phyloP scores from a whole-genome alignment of 2,113 vertebrate genomes.

The Hippocampus mohnikei region DNA sequence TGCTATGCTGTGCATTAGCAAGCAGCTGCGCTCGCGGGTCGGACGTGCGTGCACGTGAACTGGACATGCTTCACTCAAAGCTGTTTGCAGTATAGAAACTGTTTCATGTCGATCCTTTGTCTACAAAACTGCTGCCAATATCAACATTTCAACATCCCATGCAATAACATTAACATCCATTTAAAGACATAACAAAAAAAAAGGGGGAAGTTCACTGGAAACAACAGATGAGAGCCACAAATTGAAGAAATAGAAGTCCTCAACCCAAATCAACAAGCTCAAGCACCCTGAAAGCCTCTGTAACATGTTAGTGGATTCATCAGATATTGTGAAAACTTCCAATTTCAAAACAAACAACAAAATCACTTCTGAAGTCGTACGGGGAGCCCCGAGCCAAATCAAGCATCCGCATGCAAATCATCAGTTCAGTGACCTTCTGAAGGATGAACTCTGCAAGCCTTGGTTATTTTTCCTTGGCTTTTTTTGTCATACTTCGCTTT shows the following conservation, averaged over 20 bases:
- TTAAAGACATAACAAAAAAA: neutral
- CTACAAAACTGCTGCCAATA: conserved; percentile 5
- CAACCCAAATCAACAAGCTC: conserved; percentile 1
- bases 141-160: conserved; percentile 12
- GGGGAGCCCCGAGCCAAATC: conserved; percentile 7
- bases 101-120: conserved; percentile 26
- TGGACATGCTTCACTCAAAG: conserved; percentile 4
- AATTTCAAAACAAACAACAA: neutral
- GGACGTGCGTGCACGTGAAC: conserved; percentile 9
- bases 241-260: neutral
- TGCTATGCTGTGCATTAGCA: conserved; percentile 42
- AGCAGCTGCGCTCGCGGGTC: conserved; percentile 27
- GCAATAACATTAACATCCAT: conserved; percentile 10
- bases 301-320: neutral
- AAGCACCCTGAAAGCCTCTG: neutral
- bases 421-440: neutral
- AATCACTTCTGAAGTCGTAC: too few relatives aligned
- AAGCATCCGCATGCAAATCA: neutral
- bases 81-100: conserved; percentile 5
- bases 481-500: too few relatives aligned
- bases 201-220: conserved; percentile 1
- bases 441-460: neutral
- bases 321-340: neutral
- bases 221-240: neutral
- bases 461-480: too few relatives aligned